These are phyloP conservation scores for Peribatodes rhomboidaria DNA, from an alignment of 2,888 invertebrate species.

Conservation along the genomic window DNA sequence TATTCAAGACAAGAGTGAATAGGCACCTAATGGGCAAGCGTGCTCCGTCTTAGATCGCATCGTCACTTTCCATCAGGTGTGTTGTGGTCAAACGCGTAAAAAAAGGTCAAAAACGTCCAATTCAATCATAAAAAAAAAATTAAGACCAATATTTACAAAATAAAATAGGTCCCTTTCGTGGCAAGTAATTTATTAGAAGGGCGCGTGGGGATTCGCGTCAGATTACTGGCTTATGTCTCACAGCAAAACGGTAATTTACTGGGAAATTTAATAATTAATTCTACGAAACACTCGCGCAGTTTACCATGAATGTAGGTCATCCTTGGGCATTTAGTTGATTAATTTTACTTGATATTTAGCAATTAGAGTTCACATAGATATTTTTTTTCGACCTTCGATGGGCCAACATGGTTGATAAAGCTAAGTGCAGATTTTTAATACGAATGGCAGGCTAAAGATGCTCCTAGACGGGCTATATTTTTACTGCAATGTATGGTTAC, in stretches of 20 bases:
- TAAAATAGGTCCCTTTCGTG: background rate
- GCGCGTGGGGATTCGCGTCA: slow-evolving; percentile 59
- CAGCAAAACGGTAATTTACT: slow-evolving; percentile 66
- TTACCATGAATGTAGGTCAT: slow-evolving; percentile 40
- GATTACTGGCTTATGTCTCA: slow-evolving; percentile 60
- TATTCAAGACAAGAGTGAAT: no score
- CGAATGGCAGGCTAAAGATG: no score
- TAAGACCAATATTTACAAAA: background rate
- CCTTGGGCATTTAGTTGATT: slow-evolving; percentile 36
- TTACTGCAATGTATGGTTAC: no score
- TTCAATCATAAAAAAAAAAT: background rate
- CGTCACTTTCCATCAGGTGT: no score
- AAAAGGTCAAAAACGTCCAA: background rate
- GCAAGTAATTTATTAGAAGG: slow-evolving; percentile 22
- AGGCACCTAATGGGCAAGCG: no score
- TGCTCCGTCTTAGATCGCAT: no score
- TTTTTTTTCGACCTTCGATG: no score
- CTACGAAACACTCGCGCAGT: slow-evolving; percentile 45
- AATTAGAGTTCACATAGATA: background rate
- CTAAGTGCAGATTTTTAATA: no score
- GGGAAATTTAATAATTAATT: slow-evolving; percentile 58
- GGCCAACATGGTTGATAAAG: no score
- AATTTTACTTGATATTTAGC: slow-evolving; percentile 14
- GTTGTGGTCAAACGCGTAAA: no score
- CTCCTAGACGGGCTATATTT: no score